A percentile compares a stretch with the other conserved stretches of the same genome.
These are phyloP conservation scores for Tympanoctomys barrerae DNA, from an alignment of 2,797 vertebrate genomes.

Conservation along the genomic window DNA sequence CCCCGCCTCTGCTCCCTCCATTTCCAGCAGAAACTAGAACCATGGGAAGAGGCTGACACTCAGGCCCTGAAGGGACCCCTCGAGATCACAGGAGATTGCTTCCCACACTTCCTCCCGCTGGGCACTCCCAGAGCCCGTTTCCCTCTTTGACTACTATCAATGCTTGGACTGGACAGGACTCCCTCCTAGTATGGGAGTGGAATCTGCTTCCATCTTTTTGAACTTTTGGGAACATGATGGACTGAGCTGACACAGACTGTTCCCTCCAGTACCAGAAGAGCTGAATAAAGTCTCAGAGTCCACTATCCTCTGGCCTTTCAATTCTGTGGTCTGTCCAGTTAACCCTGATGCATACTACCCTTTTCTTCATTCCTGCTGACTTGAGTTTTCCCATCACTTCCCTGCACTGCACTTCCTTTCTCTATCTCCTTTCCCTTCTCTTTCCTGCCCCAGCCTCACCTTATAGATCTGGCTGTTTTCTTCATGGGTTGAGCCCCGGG, in stretches of 20 bases:
- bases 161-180: not conserved
- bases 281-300: constrained; percentile 53
- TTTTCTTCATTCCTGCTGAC: not conserved
- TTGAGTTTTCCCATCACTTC: not conserved
- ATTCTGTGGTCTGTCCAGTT: not conserved
- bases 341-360: not conserved
- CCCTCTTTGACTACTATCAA: not conserved
- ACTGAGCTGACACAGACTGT: not conserved
- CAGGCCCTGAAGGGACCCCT: not conserved
- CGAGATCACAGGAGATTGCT: not conserved
- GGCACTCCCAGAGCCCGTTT: not conserved
- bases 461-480: constrained; percentile 86
- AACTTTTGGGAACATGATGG: not conserved
- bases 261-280: not conserved
- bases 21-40: constrained; percentile 85
- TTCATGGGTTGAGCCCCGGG: constrained; percentile 83
- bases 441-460: constrained; percentile 71
- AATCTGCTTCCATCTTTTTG: not conserved
- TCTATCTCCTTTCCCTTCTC: not conserved
- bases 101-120: not conserved
- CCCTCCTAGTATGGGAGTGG: not conserved
- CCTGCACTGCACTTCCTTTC: not conserved
- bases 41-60: constrained; percentile 25
- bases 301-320: not conserved
- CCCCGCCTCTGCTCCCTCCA: constrained; percentile 78